Evolutionary conservation across 1,140 invertebrate species (phyloP).

Genomic region (Steinernema feltiae): DNA sequence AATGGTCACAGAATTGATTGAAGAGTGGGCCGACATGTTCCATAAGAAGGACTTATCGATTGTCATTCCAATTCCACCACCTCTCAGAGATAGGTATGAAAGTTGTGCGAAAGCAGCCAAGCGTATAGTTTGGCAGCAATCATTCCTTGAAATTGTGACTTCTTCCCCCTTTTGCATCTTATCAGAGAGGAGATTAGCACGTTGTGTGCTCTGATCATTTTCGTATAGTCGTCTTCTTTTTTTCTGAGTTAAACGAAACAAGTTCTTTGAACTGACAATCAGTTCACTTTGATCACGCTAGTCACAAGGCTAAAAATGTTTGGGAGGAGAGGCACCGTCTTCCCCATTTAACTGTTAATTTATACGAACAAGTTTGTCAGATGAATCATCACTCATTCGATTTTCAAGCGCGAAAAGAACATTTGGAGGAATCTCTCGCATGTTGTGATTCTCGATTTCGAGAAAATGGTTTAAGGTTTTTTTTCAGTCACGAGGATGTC

Average conservation of each 20-base stretch:
- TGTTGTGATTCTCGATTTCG: too few species aligned
- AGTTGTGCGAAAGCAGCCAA: too few species aligned
- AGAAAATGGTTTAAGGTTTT: too few species aligned
- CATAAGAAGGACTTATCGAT: constrained; percentile 64
- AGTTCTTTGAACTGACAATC: background rate
- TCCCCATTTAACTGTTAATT: constrained; percentile 4
- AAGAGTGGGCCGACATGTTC: constrained; percentile 61
- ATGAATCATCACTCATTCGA: constrained; percentile 19
- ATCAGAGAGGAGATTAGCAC: constrained; percentile 15
- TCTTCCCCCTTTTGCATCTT: constrained; percentile 37
- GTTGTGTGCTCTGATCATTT: background rate
- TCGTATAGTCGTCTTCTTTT: constrained; percentile 8
- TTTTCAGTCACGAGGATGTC: constrained; percentile 49
- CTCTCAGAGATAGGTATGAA: constrained; percentile 65
- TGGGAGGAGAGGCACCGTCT: background rate
- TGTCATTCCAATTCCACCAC: constrained; percentile 78
- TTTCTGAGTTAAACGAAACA: too few species aligned
- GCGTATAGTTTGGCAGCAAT: background rate
- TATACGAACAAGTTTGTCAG: background rate
- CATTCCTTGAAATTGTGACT: background rate
- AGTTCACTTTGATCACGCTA: background rate
- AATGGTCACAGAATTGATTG: constrained; percentile 60
- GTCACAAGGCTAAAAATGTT: background rate
- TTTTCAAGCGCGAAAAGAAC: constrained; percentile 48
- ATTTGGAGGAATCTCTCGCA: too few species aligned